phyloP scores from a whole-genome alignment of 1,140 invertebrate species.

The Panagrolaimus sp. region DNA sequence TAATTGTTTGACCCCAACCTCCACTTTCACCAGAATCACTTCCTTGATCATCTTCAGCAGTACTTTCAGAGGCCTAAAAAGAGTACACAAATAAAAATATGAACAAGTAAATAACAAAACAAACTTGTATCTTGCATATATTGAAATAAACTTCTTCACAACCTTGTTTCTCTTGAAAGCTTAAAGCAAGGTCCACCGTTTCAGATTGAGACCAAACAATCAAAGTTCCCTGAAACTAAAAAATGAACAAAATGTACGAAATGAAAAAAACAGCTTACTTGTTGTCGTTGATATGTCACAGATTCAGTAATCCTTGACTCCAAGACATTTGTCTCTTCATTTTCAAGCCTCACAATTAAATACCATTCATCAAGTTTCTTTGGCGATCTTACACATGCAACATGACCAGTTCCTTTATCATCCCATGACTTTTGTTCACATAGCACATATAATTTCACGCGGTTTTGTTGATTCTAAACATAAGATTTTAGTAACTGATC shows the following conservation, averaged over 20 bases:
- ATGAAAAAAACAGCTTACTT: conserved; percentile 9
- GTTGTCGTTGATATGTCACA: conserved; percentile 58
- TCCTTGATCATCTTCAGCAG: conserved; percentile 13
- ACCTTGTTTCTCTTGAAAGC: conserved; percentile 98
- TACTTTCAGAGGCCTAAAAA: conserved; percentile 9
- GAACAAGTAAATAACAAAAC: neutral
- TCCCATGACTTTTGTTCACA: conserved; percentile 49
- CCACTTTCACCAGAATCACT: conserved; percentile 18
- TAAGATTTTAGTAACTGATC: neutral
- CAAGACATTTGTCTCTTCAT: conserved; percentile 53
- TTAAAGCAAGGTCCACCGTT: conserved; percentile 94
- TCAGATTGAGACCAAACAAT: conserved; percentile 99
- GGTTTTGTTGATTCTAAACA: conserved; percentile 42
- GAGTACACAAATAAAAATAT: neutral
- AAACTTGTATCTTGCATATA: conserved; percentile 81
- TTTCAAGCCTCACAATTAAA: conserved; percentile 54
- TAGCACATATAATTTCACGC: conserved; percentile 57
- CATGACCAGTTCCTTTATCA: conserved; percentile 56
- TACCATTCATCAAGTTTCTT: conserved; percentile 36
- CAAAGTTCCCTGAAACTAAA: conserved; percentile 72
- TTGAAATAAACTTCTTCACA: conserved; percentile 99
- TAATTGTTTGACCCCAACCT: conserved; percentile 69
- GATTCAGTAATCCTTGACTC: conserved; percentile 53
- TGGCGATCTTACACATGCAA: conserved; percentile 47
- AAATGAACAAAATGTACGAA: conserved; percentile 5